phyloP scores from a whole-genome alignment of 2,797 vertebrate species.

The Lagodon rhomboides region DNA sequence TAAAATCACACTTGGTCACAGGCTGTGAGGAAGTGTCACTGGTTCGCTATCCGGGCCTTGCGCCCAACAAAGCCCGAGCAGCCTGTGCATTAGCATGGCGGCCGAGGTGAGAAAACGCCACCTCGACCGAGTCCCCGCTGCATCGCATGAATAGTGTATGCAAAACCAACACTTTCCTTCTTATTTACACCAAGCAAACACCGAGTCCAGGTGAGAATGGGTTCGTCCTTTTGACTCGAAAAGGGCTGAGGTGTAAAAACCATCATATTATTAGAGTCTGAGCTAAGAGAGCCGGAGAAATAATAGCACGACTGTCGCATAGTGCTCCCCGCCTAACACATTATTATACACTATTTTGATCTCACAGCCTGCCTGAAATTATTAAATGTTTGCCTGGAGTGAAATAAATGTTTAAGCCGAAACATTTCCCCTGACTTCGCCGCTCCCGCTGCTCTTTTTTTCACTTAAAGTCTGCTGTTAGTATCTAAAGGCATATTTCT shows the following conservation, averaged over 20 bases:
- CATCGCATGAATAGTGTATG: conserved; percentile 59
- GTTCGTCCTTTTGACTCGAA: conserved; percentile 9
- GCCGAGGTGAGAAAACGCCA: conserved; percentile 72
- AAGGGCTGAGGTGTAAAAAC: conserved; percentile 61
- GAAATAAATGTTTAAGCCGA: no score
- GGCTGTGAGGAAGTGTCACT: conserved; percentile 38
- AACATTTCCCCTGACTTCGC: no score
- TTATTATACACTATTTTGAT: no score
- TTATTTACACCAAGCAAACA: neutral
- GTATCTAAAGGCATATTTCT: neutral
- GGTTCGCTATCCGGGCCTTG: conserved; percentile 14
- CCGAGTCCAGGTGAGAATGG: conserved; percentile 50
- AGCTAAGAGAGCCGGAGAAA: conserved; percentile 20
- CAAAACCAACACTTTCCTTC: conserved; percentile 30
- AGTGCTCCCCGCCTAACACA: no score
- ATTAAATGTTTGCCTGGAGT: no score
- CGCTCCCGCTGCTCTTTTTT: no score
- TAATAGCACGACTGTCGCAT: neutral
- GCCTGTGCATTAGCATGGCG: conserved; percentile 54
- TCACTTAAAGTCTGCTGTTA: no score
- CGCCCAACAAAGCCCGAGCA: conserved; percentile 20
- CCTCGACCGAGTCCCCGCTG: conserved; percentile 32
- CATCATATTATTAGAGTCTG: conserved; percentile 27
- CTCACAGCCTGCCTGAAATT: no score
- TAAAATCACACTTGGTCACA: conserved; percentile 72